phyloP scores from a whole-genome alignment of 2,888 invertebrate genomes.

The Hydrotaea diabolus region DNA sequence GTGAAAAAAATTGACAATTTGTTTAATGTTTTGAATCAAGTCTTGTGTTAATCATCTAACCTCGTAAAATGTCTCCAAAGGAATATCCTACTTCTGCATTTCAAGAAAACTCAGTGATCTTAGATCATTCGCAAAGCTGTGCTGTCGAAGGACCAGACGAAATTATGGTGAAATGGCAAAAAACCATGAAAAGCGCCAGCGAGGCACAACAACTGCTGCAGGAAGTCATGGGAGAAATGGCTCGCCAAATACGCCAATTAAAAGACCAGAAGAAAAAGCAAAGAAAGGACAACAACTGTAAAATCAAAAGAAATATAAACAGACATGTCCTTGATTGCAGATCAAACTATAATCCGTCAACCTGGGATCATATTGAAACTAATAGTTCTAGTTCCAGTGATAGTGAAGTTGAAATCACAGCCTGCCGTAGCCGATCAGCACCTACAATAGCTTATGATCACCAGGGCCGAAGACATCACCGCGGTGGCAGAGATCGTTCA shows the following conservation, averaged over 20 bases:
- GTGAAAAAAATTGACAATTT: too few relatives aligned
- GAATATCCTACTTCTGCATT: constrained; percentile 49
- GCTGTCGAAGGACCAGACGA: constrained; percentile 44
- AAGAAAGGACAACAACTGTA: neutral
- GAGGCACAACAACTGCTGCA: constrained; percentile 71
- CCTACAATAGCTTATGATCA: constrained; percentile 9
- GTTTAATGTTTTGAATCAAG: too few relatives aligned
- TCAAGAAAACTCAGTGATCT: constrained; percentile 43
- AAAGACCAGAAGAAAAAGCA: neutral
- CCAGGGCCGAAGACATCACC: constrained; percentile 31
- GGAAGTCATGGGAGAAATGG: constrained; percentile 59
- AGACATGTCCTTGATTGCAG: neutral
- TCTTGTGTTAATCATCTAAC: constrained; percentile 60
- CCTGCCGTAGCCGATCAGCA: neutral
- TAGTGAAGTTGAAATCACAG: constrained; percentile 49
- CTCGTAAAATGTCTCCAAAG: constrained; percentile 69
- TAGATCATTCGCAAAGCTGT: constrained; percentile 29
- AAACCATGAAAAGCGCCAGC: constrained; percentile 72
- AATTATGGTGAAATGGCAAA: constrained; percentile 37
- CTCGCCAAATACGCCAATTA: constrained; percentile 34
- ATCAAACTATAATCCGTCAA: neutral
- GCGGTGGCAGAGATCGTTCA: constrained; percentile 59
- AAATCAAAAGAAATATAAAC: constrained; percentile 56
- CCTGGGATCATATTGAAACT: neutral
- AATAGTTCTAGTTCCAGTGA: constrained; percentile 58